Percentiles rank a stretch among this genome's conserved stretches.
phyloP scores from a whole-genome alignment of 1,140 invertebrate genomes.

The Drosophila sucinea region DNA sequence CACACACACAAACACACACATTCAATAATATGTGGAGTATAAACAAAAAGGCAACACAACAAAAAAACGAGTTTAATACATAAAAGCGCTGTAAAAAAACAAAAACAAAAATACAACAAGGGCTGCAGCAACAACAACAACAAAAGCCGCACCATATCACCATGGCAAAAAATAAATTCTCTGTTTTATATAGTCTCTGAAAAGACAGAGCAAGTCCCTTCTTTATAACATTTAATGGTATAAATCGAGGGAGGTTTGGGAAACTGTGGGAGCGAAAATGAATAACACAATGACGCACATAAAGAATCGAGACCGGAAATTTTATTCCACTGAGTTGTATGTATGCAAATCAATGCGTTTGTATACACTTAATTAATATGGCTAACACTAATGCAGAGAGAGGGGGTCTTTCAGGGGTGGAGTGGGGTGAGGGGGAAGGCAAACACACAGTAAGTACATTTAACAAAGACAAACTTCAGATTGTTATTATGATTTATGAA shows the following conservation, averaged over 20 bases:
- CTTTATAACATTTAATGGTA: neutral
- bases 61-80: conserved; percentile 10
- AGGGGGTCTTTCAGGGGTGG: neutral
- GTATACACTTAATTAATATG: conserved; percentile 28
- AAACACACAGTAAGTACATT: conserved; percentile 26
- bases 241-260: neutral
- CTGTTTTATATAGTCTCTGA: neutral
- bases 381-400: conserved; percentile 20
- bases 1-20: conserved; percentile 37
- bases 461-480: conserved; percentile 30
- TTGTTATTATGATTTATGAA: conserved; percentile 64
- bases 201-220: conserved; percentile 43
- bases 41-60: conserved; percentile 50
- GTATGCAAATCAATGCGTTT: conserved; percentile 52
- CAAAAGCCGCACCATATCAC: conserved; percentile 12
- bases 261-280: neutral
- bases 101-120: conserved; percentile 22
- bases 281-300: conserved; percentile 35
- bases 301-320: conserved; percentile 45
- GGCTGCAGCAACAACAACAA: conserved; percentile 13
- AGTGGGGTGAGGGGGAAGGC: neutral
- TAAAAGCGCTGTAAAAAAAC: conserved; percentile 28
- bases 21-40: conserved; percentile 55
- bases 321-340: conserved; percentile 35
- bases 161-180: neutral